Evolutionary conservation across 2,888 invertebrate species (phyloP), one percentile per base, ranked within the genome.

Genomic region (Nephrotoma flavescens): DNA sequence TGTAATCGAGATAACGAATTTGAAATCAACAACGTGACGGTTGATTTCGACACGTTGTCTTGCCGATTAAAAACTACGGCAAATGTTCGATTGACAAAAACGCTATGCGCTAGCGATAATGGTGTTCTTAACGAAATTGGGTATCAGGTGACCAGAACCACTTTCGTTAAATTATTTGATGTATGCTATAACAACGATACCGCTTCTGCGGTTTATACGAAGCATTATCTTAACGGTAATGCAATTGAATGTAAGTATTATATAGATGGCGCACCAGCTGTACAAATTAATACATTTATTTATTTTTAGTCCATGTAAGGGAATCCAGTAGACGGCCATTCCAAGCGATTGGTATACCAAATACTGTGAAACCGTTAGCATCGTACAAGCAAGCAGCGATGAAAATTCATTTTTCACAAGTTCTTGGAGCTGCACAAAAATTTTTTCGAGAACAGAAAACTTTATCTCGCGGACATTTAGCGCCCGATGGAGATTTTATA

Each of bases 401-500:
- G 88, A 90, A 90, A 85, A 84, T 89, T 5, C 90, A 89, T 15
- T 91, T 92, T 87, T 89, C 89, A 52, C 88, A 88, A 9, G 87
- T 91, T 12, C 89, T 92, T 9, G 90, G 91, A 19, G 88, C 89
- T 0, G 86, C 89, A 6, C 88, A 90, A 42, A 87, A 89, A 9
- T 92, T 91, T 87, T 89, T 92, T 9, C 90, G 89, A 85, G 87
- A 88, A 7, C 89, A 88, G 42, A 90, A 90, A 9, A 92, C 89
- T 89, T 88, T 93, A 87, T 89, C 92, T 2, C 89, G 92, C 71
- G 93, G 93, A 4, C 93, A 93, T 89, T 89, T 93, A 86, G 90
- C 93, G 4, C 93, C 93, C 6, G 92, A 92, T 89, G 93, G 92
- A 4, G 93, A 93, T 89, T 93, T 93, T 89, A 89, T 93, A 83